Conservation (phyloP, 2,888 invertebrate genomes). For the Machimus rusticus region DNA sequence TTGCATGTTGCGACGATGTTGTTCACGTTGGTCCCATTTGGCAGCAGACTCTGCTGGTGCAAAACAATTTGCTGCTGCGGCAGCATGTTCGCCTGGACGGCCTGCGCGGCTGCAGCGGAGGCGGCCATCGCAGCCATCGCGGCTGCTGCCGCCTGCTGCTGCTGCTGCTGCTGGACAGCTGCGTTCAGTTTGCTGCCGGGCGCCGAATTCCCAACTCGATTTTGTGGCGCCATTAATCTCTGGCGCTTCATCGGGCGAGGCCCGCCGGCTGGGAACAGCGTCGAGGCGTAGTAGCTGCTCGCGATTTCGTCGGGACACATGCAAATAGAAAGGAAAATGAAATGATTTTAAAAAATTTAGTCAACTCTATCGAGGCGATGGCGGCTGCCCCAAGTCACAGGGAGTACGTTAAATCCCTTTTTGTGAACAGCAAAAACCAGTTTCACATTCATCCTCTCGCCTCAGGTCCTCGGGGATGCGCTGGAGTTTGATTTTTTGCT, state of each 20-base stretch:
- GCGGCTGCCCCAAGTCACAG: not conserved
- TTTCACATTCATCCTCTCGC: not conserved
- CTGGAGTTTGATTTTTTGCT: not conserved
- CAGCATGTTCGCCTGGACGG: slow-evolving; percentile 48
- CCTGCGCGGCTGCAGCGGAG: slow-evolving; percentile 51
- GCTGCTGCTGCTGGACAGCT: slow-evolving; percentile 55
- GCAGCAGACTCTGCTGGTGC: slow-evolving; percentile 51
- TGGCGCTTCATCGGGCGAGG: slow-evolving; percentile 63
- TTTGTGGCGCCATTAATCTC: slow-evolving; percentile 60
- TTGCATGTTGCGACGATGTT: slow-evolving; percentile 51
- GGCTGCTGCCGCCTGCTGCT: slow-evolving; percentile 56
- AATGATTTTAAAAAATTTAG: slow-evolving; percentile 5
- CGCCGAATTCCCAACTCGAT: slow-evolving; percentile 54
- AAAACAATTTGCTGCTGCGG: slow-evolving; percentile 55
- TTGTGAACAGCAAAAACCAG: not conserved
- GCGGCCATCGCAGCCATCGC: slow-evolving; percentile 52
- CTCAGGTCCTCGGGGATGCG: not conserved
- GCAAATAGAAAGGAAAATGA: not conserved
- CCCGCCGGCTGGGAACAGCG: slow-evolving; percentile 58
- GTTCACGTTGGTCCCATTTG: slow-evolving; percentile 56
- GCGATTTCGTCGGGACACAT: not conserved
- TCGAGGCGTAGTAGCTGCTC: slow-evolving; percentile 60
- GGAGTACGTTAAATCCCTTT: not conserved
- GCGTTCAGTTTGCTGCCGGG: slow-evolving; percentile 56
- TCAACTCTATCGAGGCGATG: not conserved